Base-by-base conservation (phyloP, 2,113 vertebrate genomes). In the Abramis brama region DNA sequence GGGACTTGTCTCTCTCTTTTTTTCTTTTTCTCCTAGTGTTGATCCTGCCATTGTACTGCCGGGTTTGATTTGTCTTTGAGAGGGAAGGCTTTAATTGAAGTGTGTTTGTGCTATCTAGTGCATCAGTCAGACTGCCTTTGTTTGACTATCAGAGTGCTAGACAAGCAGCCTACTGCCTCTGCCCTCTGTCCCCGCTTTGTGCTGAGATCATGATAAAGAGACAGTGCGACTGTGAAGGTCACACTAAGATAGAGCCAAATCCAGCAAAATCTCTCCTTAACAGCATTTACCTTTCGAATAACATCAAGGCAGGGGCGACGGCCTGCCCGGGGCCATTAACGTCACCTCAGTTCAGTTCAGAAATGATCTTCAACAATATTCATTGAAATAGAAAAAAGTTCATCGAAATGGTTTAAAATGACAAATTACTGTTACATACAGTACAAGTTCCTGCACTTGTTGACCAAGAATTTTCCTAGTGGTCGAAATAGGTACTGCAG, bases 151-250 rank as follows among this genome's bases (percentile, higher is more conserved):
- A 94, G 93, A 91, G 90, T 93, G 92, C 92, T 95, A 94, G 94
- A 95, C 96, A 95, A 94, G 92, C 87, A 77, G 82, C 91, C 85
- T 86, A 87, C 91, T 86, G 83, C 77, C 79, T 84, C 84, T 89
- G 91, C 88, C 89, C 85, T 27, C 89, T 86, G 88, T 89, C 86
- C 90, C 87, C 86, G 86, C 91, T 92, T 94, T 92, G 93, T 93
- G 93, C 94, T 94, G 91, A 91, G 88, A 91, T 94, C 92, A 93
- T 92, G 94, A 93, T 93, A 94, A 91, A 91, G 86, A 90, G 90
- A 92, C 94, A 91, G 88, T 90, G 88, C 82, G 87, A 88, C 90
- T 89, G 88, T 93, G 95, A 97, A 98, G 96, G 97, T 97, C 96
- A 93, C 92, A 87, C 11, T 17, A 55, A 91, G 94, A 93, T 88